Base-by-base conservation (phyloP, 2,797 vertebrate species). In the Platalea minor region DNA sequence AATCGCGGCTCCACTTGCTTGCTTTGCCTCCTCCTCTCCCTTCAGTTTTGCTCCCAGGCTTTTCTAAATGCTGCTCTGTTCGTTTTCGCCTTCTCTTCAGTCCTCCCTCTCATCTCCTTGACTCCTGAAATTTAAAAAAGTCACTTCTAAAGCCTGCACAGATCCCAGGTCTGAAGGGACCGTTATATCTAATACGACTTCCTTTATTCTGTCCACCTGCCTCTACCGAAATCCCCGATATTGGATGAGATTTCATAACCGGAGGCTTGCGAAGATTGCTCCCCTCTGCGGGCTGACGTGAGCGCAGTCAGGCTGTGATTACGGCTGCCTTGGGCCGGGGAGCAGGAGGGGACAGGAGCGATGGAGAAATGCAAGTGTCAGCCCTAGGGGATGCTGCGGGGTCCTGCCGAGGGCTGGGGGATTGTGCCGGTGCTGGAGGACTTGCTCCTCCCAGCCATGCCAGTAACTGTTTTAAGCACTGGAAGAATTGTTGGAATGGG, bases 141-240 rank as follows among this genome's bases (percentile, higher is more conserved):
- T 64, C 35, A 25, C 13, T 50, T 56, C 41, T 60, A 29, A 69
- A 74, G 69, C 48, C 63, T 19, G 17, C 51, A 43, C 16, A 41
- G 72, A 35, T 59, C 51, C 31, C 31, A 5, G 35, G 14, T 59
- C 70, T 61, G 65, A 20, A 53, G 75, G 31, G 53, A 59, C 31
- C 8, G 2, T 41, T 70, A 0, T 1, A 12, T 70, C 61, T 50
- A 5, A 46, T 64, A 19, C 0, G 0, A 2, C 18, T 31, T 50
- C 29, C 53, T 68, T 31, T n/a, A 12, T 14, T n/a, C 54, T 51
- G 13, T n/a, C 43, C 57, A 13, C 13, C 45, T 35, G 25, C 68
- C 39, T n/a, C 43, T 56, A 1, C 41, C 28, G 11, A 25, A 72
- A 29, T 31, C 20, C 53, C 57, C 23, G 1, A 0, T 4, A 3